Conservation (phyloP, 2,888 invertebrate species). For the Phyto melanocephala region DNA sequence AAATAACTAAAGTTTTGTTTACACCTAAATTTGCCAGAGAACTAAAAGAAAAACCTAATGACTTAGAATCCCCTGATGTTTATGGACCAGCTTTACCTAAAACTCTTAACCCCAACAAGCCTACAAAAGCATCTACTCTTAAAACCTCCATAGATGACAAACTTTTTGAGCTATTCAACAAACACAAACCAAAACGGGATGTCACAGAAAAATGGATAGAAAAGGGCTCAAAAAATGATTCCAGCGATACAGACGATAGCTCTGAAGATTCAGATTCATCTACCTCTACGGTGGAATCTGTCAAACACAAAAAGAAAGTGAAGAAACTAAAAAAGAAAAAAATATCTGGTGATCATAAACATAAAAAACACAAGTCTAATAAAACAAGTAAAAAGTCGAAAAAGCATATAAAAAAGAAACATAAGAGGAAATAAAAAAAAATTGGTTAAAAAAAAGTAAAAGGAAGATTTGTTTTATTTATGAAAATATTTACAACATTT, state of each 20-base stretch:
- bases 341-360: conserved; percentile 40
- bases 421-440: conserved; percentile 58
- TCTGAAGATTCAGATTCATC: conserved; percentile 15
- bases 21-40: conserved; percentile 44
- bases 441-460: background rate
- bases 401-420: conserved; percentile 57
- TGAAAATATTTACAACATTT: no score
- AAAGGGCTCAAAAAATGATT: conserved; percentile 4
- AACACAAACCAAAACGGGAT: conserved; percentile 45
- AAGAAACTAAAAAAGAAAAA: conserved; percentile 62
- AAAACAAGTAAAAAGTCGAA: conserved; percentile 54
- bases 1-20: conserved; percentile 36
- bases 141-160: conserved; percentile 43
- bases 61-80: background rate
- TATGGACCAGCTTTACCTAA: conserved; percentile 54
- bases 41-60: background rate
- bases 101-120: background rate
- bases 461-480: background rate
- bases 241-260: conserved; percentile 7
- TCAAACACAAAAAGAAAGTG: conserved; percentile 52
- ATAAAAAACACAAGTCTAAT: conserved; percentile 51
- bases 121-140: background rate
- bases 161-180: conserved; percentile 41
- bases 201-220: conserved; percentile 55
- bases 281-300: background rate